Evolutionary conservation across 2,113 vertebrate genomes (phyloP).

Genomic region (human): DNA sequence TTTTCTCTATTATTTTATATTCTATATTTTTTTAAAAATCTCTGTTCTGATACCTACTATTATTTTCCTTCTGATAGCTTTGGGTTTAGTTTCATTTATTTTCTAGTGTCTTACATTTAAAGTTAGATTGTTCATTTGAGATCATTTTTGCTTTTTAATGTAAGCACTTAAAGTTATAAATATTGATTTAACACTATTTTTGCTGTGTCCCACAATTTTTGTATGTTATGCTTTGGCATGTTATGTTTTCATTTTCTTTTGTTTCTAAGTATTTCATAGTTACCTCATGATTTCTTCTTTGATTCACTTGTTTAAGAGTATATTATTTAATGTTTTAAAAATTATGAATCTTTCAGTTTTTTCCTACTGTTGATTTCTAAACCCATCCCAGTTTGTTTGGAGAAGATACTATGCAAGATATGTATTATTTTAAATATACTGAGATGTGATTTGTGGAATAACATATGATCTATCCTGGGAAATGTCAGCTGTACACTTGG

Average conservation of each 20-base stretch:
- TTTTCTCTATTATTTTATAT: neutral
- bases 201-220: neutral
- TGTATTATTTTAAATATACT: neutral
- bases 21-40: neutral
- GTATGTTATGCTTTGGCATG: neutral
- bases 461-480: neutral
- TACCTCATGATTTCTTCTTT: neutral
- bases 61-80: neutral
- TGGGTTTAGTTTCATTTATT: neutral
- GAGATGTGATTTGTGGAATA: neutral
- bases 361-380: neutral
- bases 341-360: neutral
- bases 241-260: neutral
- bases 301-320: neutral
- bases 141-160: neutral
- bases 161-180: neutral
- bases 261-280: neutral
- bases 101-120: neutral
- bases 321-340: neutral
- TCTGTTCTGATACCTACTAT: neutral
- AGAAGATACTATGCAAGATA: neutral
- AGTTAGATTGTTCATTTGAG: neutral
- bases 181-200: neutral
- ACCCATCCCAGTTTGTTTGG: neutral
- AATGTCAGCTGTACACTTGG: neutral